phyloP scores from a whole-genome alignment of 2,888 invertebrate genomes.

The Clitarchus hookeri region DNA sequence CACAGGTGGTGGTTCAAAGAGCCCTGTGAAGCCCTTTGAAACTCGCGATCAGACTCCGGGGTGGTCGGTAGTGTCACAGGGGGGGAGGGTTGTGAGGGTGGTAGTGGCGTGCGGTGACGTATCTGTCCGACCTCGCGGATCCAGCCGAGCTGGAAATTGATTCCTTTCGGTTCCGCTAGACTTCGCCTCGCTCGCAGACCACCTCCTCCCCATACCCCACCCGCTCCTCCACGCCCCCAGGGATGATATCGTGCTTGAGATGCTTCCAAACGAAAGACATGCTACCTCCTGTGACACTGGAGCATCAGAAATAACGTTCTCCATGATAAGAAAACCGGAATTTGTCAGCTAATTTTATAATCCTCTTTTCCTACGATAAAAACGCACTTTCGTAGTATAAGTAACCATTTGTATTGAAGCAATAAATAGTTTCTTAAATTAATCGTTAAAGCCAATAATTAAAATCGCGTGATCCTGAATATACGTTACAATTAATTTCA shows the following conservation, averaged over 20 bases:
- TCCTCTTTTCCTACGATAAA: too few relatives aligned
- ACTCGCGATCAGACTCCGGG: not conserved
- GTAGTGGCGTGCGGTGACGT: not conserved
- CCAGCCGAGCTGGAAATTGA: constrained; percentile 9
- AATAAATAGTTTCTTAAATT: too few relatives aligned
- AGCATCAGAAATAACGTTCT: not conserved
- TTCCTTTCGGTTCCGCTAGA: constrained; percentile 3
- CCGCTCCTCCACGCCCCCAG: not conserved
- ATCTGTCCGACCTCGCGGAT: constrained; percentile 1
- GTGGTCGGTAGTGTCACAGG: too few relatives aligned
- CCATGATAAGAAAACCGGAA: not conserved
- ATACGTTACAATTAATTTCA: too few relatives aligned
- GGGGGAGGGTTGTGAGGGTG: not conserved
- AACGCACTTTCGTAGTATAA: too few relatives aligned
- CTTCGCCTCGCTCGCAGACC: not conserved
- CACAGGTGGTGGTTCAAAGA: not conserved
- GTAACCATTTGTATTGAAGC: too few relatives aligned
- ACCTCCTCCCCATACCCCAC: not conserved
- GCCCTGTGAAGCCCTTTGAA: not conserved
- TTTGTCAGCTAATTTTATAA: not conserved
- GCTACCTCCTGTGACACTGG: not conserved
- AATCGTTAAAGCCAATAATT: too few relatives aligned
- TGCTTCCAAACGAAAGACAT: not conserved
- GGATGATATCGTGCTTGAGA: not conserved
- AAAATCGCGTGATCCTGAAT: too few relatives aligned